Percentiles rank a stretch among this genome's conserved stretches.
phyloP scores from a whole-genome alignment of 2,797 vertebrate genomes.

The Mormyrus proboscirostris region DNA sequence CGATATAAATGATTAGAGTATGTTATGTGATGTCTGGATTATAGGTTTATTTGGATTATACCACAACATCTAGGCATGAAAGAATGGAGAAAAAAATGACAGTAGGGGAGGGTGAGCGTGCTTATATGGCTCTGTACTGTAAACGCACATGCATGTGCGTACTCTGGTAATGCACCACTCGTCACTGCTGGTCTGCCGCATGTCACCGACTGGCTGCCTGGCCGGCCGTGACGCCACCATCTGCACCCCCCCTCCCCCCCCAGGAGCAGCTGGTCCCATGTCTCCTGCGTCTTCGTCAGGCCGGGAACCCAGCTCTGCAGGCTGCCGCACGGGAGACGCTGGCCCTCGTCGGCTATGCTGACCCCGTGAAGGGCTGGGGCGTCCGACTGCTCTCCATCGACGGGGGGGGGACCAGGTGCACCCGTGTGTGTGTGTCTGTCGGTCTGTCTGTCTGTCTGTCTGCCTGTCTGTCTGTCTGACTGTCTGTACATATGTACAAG shows the following conservation, averaged over 20 bases:
- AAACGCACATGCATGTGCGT: neutral
- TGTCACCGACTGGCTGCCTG: neutral
- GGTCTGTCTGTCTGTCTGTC: no score
- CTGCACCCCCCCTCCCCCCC: slow-evolving; percentile 14
- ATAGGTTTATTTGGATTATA: neutral
- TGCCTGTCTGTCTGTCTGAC: no score
- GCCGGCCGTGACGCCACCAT: neutral
- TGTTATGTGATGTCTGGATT: neutral
- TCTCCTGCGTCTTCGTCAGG: slow-evolving; percentile 78
- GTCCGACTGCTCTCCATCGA: slow-evolving; percentile 85
- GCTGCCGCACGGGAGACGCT: slow-evolving; percentile 84
- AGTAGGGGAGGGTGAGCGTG: neutral
- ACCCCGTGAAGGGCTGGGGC: slow-evolving; percentile 83
- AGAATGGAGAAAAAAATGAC: neutral
- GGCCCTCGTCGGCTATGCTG: slow-evolving; percentile 77
- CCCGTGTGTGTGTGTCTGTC: neutral
- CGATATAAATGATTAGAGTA: neutral
- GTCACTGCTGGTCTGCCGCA: neutral
- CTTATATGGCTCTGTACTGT: neutral
- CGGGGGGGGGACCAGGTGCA: slow-evolving; percentile 88
- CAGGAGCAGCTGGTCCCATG: slow-evolving; percentile 85
- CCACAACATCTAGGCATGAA: neutral
- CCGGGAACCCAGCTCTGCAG: slow-evolving; percentile 74
- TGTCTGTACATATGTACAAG: neutral
- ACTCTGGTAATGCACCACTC: neutral